Base-by-base conservation (phyloP, 2,113 vertebrate genomes). In the Rhipidura dahli region DNA sequence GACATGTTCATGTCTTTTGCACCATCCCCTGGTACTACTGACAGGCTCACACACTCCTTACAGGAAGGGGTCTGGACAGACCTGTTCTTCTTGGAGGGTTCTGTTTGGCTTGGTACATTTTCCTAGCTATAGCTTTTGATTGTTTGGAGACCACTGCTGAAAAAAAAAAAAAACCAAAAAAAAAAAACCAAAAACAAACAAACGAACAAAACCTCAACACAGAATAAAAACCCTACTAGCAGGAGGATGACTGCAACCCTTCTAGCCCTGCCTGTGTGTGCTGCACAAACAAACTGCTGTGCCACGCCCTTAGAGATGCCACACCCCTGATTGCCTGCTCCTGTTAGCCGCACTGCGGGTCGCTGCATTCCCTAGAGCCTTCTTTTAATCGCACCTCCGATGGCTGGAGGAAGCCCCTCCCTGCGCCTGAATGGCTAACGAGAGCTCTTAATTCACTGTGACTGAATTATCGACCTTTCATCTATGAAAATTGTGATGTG, bases 141-240 rank as follows among this genome's bases (percentile, higher is more conserved):
- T 11, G 20, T 63, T 71, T 54, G 22, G 39, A 45, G 27, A 45
- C 10, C 6, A 33, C 31, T 53, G 47, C 26, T 51, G 13, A 20
- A 21, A 44, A 44, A 45, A 71, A 17, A 19, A 53, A 44, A 28
- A 70, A 26, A 1, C 0, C 2, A 45, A 71, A 17, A 19, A 53
- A 44, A 28, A 70, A 26, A 1, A 0, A 1, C 3, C 5, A 4
- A 35, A 59, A 51, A 1, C 8, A 13, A 51, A 26, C 1, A 28
- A 27, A 27, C 23, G 37, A 60, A 37, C n/a, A 59, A 60, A 60
- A 60, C 35, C 16, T 16, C 35, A 39, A 39, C 24, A 60, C 45
- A 47, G 22, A 47, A 10, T 47, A 22, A 47, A 47, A 47, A 47
- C 45, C 45, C 21, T 11, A 47, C 21, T 47, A 47, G 45, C 45